phyloP scores from a whole-genome alignment of 2,888 invertebrate genomes.

The Ochropacha duplaris region DNA sequence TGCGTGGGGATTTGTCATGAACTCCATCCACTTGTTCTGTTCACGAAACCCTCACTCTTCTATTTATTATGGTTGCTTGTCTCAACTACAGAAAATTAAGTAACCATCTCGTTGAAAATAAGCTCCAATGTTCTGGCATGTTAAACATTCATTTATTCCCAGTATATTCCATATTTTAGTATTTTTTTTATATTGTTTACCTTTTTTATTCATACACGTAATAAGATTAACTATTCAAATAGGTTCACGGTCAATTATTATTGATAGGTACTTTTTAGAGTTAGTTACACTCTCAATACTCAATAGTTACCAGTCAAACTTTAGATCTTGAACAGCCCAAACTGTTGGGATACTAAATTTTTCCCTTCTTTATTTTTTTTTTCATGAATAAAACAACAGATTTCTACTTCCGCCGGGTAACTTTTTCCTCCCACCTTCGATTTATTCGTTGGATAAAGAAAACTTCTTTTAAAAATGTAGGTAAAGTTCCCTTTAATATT shows the following conservation, averaged over 20 bases:
- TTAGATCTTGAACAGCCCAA: constrained; percentile 41
- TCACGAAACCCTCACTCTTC: constrained; percentile 37
- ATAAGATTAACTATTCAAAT: too few species aligned
- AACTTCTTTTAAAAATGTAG: constrained; percentile 80
- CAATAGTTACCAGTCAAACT: constrained; percentile 45
- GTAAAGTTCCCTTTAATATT: constrained; percentile 79
- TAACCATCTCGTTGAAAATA: neutral
- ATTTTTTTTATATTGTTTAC: too few species aligned
- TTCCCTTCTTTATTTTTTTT: constrained; percentile 73
- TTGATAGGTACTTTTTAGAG: neutral
- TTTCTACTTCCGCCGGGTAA: constrained; percentile 74
- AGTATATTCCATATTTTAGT: too few species aligned
- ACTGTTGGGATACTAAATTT: constrained; percentile 63
- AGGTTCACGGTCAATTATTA: neutral
- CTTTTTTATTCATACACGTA: too few species aligned
- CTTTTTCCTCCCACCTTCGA: constrained; percentile 80
- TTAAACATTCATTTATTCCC: neutral
- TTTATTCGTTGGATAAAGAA: constrained; percentile 80
- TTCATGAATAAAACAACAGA: constrained; percentile 83
- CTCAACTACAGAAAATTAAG: neutral
- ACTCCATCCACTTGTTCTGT: constrained; percentile 58
- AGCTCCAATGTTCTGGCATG: neutral
- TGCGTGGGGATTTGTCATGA: constrained; percentile 78
- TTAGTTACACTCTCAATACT: constrained; percentile 20
- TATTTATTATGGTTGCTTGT: constrained; percentile 55